Evolutionary conservation across 2,888 invertebrate species (phyloP), one percentile per base, ranked within the genome.

Genomic region (Eristalinus sepulchralis): DNA sequence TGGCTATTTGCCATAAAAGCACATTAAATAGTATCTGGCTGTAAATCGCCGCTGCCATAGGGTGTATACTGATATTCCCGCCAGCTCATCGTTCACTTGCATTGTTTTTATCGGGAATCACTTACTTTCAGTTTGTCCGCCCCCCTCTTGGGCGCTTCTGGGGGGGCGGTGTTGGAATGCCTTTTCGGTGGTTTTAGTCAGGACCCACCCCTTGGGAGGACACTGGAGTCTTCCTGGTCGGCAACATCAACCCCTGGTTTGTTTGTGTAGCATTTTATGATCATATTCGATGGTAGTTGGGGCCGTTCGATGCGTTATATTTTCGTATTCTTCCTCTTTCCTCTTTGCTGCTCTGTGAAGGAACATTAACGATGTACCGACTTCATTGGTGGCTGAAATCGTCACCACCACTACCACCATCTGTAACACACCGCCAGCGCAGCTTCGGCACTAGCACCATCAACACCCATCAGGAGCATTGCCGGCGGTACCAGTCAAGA

Each of bases 71-170:
- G 55, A 47, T 71, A 71, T 78, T 36, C 57, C 78, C 36, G 63
- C 39, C 55, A 55, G 20, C 55, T 57, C 39, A 60, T 68, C 68
- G 62, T 53, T 66, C 66, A 66, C 76, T 47, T 72, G 77, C 39
- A 60, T 77, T 77, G 77, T 77, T 77, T 47, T 68, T 77, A 77
- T 77, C 68, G 68, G 17, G 47, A 67, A 67, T 75, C 55, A 55
- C 39, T 27, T 47, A 36, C 47, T 22, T 33, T 24, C 36, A 8
- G 59, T 31, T 33, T 60, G 24, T 57, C 67, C 76, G 17, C n/a
- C 11, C 33, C 8, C 13, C n/a, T 31, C n/a, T 11, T 17, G 27
- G 66, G 27, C 22, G 20, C 36, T 39, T 33, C 11, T 36, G 39
- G 17, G 6, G 34, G 57, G 57, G 78, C 63, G 71, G 79, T 59